Percentiles rank a stretch among this genome's conserved stretches.
These are phyloP conservation scores for Maniola jurtina DNA, from an alignment of 1,140 invertebrate species.

Conservation along the genomic window DNA sequence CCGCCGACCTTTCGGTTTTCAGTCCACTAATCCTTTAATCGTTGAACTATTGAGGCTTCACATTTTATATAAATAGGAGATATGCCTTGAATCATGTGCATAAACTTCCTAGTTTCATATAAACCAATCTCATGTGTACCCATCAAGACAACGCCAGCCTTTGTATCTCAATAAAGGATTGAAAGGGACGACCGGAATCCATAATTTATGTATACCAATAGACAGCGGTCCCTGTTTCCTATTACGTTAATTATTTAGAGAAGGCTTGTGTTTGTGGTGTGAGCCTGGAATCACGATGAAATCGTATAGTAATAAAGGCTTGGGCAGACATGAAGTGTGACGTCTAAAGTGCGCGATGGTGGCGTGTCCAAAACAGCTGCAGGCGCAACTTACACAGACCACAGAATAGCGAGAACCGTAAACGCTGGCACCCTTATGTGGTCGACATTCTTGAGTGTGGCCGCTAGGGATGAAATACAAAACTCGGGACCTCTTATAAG, in stretches of 20 bases:
- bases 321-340: background rate
- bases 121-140: background rate
- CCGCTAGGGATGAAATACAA: too few species aligned
- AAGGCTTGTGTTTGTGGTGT: background rate
- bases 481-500: too few species aligned
- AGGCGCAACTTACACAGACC: too few species aligned
- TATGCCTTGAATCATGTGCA: background rate
- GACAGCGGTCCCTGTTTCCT: background rate
- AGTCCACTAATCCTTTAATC: too few species aligned
- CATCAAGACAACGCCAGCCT: background rate
- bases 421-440: too few species aligned
- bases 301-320: background rate
- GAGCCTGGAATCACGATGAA: background rate
- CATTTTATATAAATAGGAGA: too few species aligned
- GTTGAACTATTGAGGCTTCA: too few species aligned
- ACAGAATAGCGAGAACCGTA: too few species aligned
- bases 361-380: too few species aligned
- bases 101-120: background rate
- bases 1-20: too few species aligned
- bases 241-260: constrained; percentile 6
- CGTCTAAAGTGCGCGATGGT: too few species aligned
- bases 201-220: constrained; percentile 10
- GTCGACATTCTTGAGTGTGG: too few species aligned
- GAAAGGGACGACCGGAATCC: constrained; percentile 8
- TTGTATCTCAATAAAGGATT: constrained; percentile 4